Percentiles rank a stretch among this genome's conserved stretches.
phyloP scores from a whole-genome alignment of 2,888 invertebrate species.

The Oscheius onirici region DNA sequence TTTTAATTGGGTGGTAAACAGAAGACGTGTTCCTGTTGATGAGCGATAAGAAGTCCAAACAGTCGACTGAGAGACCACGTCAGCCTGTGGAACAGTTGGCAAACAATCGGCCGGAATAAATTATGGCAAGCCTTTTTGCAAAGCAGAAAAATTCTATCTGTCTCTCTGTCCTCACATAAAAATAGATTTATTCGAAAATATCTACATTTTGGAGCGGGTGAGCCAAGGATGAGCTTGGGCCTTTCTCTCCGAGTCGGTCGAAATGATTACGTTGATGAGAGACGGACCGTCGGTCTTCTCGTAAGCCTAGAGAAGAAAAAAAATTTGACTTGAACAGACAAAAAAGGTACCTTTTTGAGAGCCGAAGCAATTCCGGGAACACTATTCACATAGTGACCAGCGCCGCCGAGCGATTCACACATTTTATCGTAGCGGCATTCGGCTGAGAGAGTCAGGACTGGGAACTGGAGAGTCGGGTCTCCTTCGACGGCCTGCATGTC shows the following conservation, averaged over 20 bases:
- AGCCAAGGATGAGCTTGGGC: conserved; percentile 90
- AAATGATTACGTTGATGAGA: conserved; percentile 89
- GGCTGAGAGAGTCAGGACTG: conserved; percentile 83
- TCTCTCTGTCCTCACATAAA: no score
- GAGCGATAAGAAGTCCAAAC: no score
- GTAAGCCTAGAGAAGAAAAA: conserved; percentile 35
- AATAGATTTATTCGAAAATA: no score
- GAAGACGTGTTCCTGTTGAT: no score
- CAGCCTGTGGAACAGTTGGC: no score
- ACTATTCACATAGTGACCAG: conserved; percentile 84
- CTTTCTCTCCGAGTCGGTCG: conserved; percentile 87
- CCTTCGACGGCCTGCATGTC: conserved; percentile 81
- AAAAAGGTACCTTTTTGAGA: conserved; percentile 18
- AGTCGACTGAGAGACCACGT: no score
- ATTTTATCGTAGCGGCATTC: conserved; percentile 88
- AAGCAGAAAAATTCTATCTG: no score
- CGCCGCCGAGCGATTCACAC: conserved; percentile 85
- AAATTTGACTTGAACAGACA: not conserved
- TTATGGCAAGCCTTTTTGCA: no score
- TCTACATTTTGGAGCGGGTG: conserved; percentile 82
- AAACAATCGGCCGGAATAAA: no score
- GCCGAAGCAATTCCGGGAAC: conserved; percentile 77
- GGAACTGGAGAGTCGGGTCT: conserved; percentile 80
- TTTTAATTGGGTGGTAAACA: no score
- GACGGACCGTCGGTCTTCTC: conserved; percentile 79